Conservation (phyloP, 64 coral and sea anemone genomes). For the Orbicella faveolata region DNA sequence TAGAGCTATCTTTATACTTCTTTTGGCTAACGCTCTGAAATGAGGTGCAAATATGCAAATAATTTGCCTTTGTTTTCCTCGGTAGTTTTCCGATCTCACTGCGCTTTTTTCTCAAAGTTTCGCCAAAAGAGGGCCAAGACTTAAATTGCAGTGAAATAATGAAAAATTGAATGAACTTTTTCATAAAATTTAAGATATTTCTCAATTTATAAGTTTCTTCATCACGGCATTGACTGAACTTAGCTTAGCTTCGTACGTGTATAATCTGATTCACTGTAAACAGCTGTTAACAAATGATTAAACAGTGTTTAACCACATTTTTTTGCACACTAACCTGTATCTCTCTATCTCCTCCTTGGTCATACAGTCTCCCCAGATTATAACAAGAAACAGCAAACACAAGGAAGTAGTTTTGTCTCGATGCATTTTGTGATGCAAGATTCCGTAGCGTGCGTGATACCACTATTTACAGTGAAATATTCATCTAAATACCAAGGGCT, state of each 20-base stretch:
- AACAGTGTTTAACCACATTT: background rate
- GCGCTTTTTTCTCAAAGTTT: too few species aligned
- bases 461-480: background rate
- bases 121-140: too few species aligned
- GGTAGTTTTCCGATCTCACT: too few species aligned
- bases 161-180: too few species aligned
- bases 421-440: background rate
- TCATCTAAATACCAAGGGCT: background rate
- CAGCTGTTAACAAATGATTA: background rate
- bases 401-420: background rate
- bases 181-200: background rate
- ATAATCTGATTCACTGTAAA: background rate
- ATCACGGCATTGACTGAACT: background rate
- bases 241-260: background rate
- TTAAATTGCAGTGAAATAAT: too few species aligned
- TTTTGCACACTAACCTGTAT: conserved; percentile 18
- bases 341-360: conserved; percentile 44
- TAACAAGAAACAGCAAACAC: conserved; percentile 12
- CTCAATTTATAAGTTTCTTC: background rate
- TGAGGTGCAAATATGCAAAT: too few species aligned
- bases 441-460: background rate
- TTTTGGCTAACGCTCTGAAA: background rate
- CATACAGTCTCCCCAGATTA: conserved; percentile 26
- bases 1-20: background rate
- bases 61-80: too few species aligned